Conservation (phyloP, 2,797 vertebrate genomes). For the Cheirogaleus major region DNA sequence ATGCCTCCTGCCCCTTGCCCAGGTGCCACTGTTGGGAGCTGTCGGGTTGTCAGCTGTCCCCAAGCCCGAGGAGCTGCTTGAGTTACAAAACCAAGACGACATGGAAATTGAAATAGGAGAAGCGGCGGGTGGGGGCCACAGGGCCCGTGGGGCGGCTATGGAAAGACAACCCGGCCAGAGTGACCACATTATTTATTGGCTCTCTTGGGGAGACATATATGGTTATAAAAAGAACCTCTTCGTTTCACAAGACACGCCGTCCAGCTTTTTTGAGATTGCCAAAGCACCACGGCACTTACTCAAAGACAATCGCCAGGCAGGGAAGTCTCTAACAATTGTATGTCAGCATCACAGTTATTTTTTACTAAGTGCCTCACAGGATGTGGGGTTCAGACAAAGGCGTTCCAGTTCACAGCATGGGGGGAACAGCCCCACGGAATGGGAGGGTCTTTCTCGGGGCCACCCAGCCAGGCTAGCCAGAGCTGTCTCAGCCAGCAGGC, state of each 20-base stretch:
- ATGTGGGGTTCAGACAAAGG: not conserved
- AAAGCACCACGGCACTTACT: not conserved
- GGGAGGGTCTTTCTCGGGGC: not conserved
- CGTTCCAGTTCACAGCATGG: not conserved
- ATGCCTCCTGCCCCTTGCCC: not conserved
- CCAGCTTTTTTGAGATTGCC: not conserved
- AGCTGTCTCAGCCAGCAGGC: not conserved
- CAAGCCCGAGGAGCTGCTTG: conserved; percentile 59
- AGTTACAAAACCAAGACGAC: conserved; percentile 77
- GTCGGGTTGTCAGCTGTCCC: conserved; percentile 63
- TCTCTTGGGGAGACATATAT: conserved; percentile 45
- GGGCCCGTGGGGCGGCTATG: not conserved
- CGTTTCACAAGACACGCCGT: not conserved
- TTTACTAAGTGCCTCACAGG: not conserved
- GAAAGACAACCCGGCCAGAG: not conserved
- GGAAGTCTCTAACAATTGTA: not conserved
- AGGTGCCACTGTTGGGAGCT: not conserved
- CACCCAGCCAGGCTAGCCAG: not conserved
- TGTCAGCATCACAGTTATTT: not conserved
- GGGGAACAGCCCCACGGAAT: not conserved
- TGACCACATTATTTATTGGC: conserved; percentile 16
- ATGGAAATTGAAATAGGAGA: conserved; percentile 82
- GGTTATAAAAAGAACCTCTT: conserved; percentile 51
- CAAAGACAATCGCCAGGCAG: not conserved
- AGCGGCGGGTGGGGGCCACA: conserved; percentile 57